A percentile compares a stretch with the other conserved stretches of the same genome.
These are phyloP conservation scores for Scylla paramamosain DNA, from an alignment of 1,140 invertebrate species.

Conservation along the genomic window DNA sequence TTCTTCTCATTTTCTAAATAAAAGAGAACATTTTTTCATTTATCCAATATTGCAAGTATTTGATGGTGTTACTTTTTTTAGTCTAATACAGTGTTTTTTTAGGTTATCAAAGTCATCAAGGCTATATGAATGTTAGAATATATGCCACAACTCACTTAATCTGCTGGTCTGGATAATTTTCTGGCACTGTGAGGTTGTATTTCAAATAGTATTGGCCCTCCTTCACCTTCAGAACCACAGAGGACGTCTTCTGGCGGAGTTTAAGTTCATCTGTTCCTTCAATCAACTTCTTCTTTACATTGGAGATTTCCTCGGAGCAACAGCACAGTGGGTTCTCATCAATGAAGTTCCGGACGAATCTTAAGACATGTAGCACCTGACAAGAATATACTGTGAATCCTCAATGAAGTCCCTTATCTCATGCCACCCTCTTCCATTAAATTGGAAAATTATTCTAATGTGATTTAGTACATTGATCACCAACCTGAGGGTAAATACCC, in stretches of 20 bases:
- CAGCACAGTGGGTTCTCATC: slow-evolving; percentile 87
- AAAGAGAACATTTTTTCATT: no score
- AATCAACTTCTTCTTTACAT: slow-evolving; percentile 82
- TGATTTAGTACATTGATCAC: no score
- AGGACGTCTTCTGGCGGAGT: slow-evolving; percentile 86
- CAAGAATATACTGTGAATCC: slow-evolving; percentile 77
- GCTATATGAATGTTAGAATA: no score
- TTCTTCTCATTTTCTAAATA: no score
- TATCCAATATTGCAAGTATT: no score
- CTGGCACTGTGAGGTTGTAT: slow-evolving; percentile 84
- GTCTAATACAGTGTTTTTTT: no score
- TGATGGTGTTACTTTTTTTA: no score
- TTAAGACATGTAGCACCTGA: slow-evolving; percentile 82
- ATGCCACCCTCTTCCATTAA: neutral
- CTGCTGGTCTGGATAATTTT: slow-evolving; percentile 84
- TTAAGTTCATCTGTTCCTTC: slow-evolving; percentile 83
- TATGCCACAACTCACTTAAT: slow-evolving; percentile 82
- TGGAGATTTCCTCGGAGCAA: slow-evolving; percentile 87
- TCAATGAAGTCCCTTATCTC: neutral
- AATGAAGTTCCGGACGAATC: slow-evolving; percentile 86
- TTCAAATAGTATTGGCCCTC: slow-evolving; percentile 85
- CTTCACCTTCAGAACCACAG: slow-evolving; percentile 83
- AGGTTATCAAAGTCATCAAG: no score
- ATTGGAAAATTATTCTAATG: no score
- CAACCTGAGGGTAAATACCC: no score